Evolutionary conservation across 2,797 vertebrate species (phyloP).

Genomic region (Coranthus polyacanthus): DNA sequence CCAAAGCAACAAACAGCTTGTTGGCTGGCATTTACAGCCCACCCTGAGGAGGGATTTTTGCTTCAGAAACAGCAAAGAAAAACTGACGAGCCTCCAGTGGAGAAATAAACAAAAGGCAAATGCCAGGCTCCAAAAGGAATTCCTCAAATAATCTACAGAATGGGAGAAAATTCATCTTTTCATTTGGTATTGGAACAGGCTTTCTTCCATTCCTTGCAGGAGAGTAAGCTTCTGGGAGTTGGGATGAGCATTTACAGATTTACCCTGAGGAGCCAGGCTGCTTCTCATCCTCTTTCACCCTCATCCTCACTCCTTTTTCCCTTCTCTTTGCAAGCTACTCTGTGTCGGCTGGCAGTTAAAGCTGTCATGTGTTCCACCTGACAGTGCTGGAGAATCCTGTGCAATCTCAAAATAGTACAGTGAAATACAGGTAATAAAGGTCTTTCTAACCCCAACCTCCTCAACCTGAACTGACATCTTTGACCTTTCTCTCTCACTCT

Average conservation of each 20-base stretch:
- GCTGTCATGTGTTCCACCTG: slow-evolving; percentile 59
- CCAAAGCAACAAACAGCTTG: slow-evolving; percentile 69
- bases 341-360: slow-evolving; percentile 57
- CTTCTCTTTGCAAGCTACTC: slow-evolving; percentile 53
- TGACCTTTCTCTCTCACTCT: slow-evolving; percentile 26
- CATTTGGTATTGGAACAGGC: slow-evolving; percentile 32
- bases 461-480: slow-evolving; percentile 3
- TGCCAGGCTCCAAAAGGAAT: slow-evolving; percentile 62
- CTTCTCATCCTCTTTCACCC: slow-evolving; percentile 27
- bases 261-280: slow-evolving; percentile 5
- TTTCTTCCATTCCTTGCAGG: slow-evolving; percentile 12
- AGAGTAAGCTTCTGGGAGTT: slow-evolving; percentile 30
- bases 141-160: slow-evolving; percentile 51
- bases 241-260: slow-evolving; percentile 18
- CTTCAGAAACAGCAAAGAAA: slow-evolving; percentile 53
- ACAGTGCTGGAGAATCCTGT: slow-evolving; percentile 61
- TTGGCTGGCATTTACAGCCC: slow-evolving; percentile 78
- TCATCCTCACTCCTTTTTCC: slow-evolving; percentile 27
- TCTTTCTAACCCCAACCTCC: slow-evolving; percentile 6
- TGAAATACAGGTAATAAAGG: slow-evolving; percentile 62
- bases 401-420: not conserved
- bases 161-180: slow-evolving; percentile 41
- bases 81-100: slow-evolving; percentile 60
- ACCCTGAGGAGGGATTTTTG: slow-evolving; percentile 72
- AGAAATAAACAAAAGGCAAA: slow-evolving; percentile 75